Base-by-base conservation (phyloP, 35 echinoderm and acorn worm genomes). In the Patiria miniata region DNA sequence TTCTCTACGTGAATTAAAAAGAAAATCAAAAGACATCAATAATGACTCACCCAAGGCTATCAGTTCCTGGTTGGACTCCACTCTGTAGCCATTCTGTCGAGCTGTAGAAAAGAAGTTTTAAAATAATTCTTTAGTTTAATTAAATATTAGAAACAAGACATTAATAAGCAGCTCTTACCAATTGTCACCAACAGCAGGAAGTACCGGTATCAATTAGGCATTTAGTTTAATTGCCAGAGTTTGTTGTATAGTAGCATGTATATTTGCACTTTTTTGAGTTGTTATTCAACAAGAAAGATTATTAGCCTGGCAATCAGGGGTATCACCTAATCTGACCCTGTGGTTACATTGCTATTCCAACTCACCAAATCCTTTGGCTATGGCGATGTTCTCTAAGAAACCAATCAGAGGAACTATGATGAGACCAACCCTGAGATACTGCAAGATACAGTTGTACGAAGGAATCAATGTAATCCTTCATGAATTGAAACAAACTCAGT, bases 301-400 rank as follows among this genome's bases (percentile, higher is more conserved):
- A n/a, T n/a, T n/a, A n/a, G n/a, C n/a, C n/a, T n/a, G n/a, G n/a
- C n/a, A n/a, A n/a, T n/a, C n/a, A n/a, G n/a, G n/a, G n/a, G n/a
- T n/a, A n/a, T n/a, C n/a, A n/a, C n/a, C n/a, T n/a, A n/a, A n/a
- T n/a, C n/a, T n/a, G n/a, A 39, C 22, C 33, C 29, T 80, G 40
- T 44, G 6, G 14, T 37, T 40, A 21, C n/a, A 80, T 12, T 90
- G 47, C n/a, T 83, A 19, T 69, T 28, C 12, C 1, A 42, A 93
- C 95, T 94, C 82, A 97, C 91, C 95, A 82, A 97, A 97, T 77
- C 91, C 95, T 91, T 92, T 97, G 39, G 87, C 95, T 39, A 97
- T 97, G 21, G 95, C 95, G 81, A 91, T 90, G 83, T 91, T 97
- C 88, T 97, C 95, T 29, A 97, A 77, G 60, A 97, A 97, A 10